These are phyloP conservation scores for Holotrichia oblita DNA, from an alignment of 1,140 invertebrate genomes.

Conservation along the genomic window DNA sequence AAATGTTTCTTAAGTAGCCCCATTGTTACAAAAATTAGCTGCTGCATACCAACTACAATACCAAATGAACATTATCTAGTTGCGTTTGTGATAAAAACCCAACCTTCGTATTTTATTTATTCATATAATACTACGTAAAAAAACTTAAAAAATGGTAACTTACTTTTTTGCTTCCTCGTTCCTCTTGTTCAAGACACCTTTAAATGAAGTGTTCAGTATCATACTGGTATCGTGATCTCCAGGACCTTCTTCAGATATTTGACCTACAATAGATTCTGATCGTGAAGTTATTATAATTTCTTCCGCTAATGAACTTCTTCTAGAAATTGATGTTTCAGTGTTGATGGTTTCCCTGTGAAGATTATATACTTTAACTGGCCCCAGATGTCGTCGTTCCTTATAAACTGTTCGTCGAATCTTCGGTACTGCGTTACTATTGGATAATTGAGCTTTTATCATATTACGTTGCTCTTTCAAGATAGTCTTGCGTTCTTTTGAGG, in stretches of 20 bases:
- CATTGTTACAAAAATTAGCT: no score
- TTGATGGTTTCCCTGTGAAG: constrained; percentile 41
- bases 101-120: no score
- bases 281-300: constrained; percentile 49
- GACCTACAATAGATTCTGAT: constrained; percentile 44
- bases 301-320: constrained; percentile 47
- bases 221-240: constrained; percentile 21
- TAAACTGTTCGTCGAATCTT: constrained; percentile 46
- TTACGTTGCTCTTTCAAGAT: constrained; percentile 56
- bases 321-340: constrained; percentile 47
- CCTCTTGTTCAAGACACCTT: neutral
- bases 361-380: constrained; percentile 55
- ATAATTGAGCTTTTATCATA: constrained; percentile 56
- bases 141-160: no score
- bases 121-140: no score
- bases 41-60: no score
- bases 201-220: constrained; percentile 17
- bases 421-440: constrained; percentile 48
- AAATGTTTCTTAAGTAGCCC: no score
- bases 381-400: constrained; percentile 45
- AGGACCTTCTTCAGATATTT: constrained; percentile 38
- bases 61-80: no score
- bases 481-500: constrained; percentile 56
- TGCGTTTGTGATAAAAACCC: no score
- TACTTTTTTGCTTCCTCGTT: constrained; percentile 31